These are phyloP conservation scores for Nematolebias whitei DNA, from an alignment of 2,113 vertebrate genomes.

Conservation along the genomic window DNA sequence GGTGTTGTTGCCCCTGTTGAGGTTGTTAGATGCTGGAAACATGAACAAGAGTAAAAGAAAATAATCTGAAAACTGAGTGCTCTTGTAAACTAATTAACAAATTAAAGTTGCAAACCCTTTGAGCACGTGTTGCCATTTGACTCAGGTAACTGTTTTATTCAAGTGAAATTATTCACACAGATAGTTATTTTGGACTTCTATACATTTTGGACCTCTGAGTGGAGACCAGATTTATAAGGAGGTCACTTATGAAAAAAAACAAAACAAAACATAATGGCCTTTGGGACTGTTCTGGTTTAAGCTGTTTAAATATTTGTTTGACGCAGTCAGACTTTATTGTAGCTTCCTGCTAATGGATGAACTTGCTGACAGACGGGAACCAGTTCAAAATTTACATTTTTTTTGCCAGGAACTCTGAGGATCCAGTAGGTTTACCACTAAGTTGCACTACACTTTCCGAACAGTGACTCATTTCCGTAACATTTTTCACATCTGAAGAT, in stretches of 20 bases:
- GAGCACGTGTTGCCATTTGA: too few relatives aligned
- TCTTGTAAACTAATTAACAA: too few relatives aligned
- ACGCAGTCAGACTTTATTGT: background rate
- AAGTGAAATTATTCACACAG: too few relatives aligned
- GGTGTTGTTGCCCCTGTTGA: too few relatives aligned
- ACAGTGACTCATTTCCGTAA: background rate
- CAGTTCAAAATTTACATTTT: too few relatives aligned
- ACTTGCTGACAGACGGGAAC: conserved; percentile 13
- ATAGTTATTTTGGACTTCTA: background rate
- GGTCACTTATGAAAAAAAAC: background rate
- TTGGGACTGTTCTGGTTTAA: background rate
- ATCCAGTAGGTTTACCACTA: background rate
- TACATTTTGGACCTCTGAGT: background rate
- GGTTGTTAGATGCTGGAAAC: too few relatives aligned
- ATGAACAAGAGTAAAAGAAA: too few relatives aligned
- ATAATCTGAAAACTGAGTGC: too few relatives aligned
- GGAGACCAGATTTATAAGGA: background rate
- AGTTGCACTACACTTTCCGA: too few relatives aligned
- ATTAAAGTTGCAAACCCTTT: too few relatives aligned
- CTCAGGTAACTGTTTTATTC: too few relatives aligned
- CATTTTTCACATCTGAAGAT: background rate
- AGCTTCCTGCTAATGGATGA: conserved; percentile 7
- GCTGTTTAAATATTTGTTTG: background rate
- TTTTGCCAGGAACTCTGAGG: background rate
- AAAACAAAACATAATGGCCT: too few relatives aligned